Evolutionary conservation across 2,797 vertebrate species (phyloP), one percentile per base, ranked within the genome.

Genomic region (Hylomyscus alleni): DNA sequence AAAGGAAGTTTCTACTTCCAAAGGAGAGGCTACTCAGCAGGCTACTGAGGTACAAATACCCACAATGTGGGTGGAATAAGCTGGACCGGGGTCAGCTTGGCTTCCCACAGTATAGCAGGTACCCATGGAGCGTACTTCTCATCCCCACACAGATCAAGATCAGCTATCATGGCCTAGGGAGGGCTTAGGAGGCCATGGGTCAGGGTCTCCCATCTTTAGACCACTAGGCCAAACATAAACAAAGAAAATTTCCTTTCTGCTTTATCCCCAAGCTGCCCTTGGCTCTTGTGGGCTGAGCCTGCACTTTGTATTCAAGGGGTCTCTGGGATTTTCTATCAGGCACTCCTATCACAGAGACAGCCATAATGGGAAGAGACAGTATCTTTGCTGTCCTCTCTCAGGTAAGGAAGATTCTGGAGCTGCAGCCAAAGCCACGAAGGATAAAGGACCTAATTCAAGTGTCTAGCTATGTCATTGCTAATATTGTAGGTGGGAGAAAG

Each of bases 181-280:
- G 72, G 65, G 44, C 12, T 2, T 81, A 72, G 65, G 52, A 80
- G 67, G 22, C 67, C n/a, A 47, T 4, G 44, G 69, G 92, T 78
- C 34, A 73, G 84, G 47, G 6, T 69, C 13, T 86, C 26, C 54
- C 72, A 83, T 81, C 52, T 95, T 44, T 22, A 37, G 52, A 62
- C 37, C 62, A 95, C 62, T 60, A 0, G 40, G 77, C 56, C 73
- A 40, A 88, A n/a, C 47, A 44, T 3, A 40, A 2, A 37, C 0
- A 58, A 47, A 77, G 40, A 92, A 47, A 52, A 37, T 31, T 67
- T 90, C 81, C 65, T 19, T 76, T 92, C 75, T 67, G 54, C 56
- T 86, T 56, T 62, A 80, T 58, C 22, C 54, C 50, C 26, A 54
- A 50, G n/a, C 7, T 34, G 34, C 4, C 8, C 37, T 90, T 3